Conservation (phyloP, 2,113 vertebrate species). For the Odobenus rosmarus region DNA sequence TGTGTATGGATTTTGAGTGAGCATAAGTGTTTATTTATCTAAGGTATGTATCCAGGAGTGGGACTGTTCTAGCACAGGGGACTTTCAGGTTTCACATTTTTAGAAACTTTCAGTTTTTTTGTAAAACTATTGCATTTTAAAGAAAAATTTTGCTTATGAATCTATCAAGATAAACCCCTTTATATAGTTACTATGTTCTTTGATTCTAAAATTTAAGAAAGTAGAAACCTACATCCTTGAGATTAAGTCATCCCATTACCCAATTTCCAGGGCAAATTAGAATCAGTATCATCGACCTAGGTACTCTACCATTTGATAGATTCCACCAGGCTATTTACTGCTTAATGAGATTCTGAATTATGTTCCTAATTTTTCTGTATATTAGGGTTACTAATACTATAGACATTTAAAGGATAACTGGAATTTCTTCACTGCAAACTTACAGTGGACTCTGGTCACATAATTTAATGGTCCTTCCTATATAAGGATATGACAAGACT, state of each 20-base stretch:
- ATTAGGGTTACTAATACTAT: background rate
- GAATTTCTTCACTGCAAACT: background rate
- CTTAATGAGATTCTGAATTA: background rate
- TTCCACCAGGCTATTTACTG: background rate
- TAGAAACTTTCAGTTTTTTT: background rate
- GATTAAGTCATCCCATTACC: background rate
- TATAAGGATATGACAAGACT: background rate
- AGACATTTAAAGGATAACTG: background rate
- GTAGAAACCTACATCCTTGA: background rate
- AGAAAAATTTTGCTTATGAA: background rate
- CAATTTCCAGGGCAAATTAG: background rate
- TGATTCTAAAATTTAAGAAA: background rate
- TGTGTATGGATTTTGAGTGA: background rate
- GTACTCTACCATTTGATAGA: background rate
- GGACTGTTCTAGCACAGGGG: background rate
- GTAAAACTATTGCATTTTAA: background rate
- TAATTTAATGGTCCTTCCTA: background rate
- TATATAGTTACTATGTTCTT: background rate
- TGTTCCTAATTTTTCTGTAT: background rate
- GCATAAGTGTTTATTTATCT: background rate
- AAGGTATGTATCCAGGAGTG: background rate
- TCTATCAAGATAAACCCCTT: background rate
- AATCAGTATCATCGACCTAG: background rate
- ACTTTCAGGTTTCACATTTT: background rate
- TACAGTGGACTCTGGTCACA: background rate